Evolutionary conservation across 2,113 vertebrate species (phyloP).

Genomic region (Zosterops hypoxanthus): DNA sequence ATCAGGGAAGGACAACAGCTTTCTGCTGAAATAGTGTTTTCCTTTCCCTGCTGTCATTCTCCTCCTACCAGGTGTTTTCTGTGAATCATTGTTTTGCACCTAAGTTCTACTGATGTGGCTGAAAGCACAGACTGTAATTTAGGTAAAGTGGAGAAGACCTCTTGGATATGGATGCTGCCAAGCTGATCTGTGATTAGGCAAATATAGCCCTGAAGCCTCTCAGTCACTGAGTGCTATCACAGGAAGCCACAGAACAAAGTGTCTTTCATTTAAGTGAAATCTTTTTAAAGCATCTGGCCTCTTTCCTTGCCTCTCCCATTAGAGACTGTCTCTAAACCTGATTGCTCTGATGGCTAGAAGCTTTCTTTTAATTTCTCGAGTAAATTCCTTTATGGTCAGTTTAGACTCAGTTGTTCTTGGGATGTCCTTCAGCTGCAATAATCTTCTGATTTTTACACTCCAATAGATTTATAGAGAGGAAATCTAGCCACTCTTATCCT

Average conservation of each 20-base stretch:
- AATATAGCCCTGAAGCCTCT: not conserved
- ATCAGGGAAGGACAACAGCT: not conserved
- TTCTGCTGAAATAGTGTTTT: not conserved
- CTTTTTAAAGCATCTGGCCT: not conserved
- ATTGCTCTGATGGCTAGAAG: not conserved
- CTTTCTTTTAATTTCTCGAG: not conserved
- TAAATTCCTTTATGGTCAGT: not conserved
- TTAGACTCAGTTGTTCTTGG: not conserved
- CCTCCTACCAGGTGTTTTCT: not conserved
- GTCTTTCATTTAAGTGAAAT: slow-evolving; percentile 2
- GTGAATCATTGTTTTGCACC: not conserved
- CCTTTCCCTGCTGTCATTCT: not conserved
- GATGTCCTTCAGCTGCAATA: not conserved
- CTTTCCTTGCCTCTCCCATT: not conserved
- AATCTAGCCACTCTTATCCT: not conserved
- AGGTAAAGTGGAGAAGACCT: not conserved
- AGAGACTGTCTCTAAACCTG: not conserved
- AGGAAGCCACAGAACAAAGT: not conserved
- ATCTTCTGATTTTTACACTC: not conserved
- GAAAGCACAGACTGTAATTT: not conserved
- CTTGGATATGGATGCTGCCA: not conserved
- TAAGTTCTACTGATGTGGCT: not conserved
- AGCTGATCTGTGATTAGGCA: not conserved
- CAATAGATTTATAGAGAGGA: not conserved
- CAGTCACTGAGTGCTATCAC: not conserved